Percentiles rank a stretch among this genome's conserved stretches.
These are phyloP conservation scores for Tylochromis polylepis DNA, from an alignment of 2,113 vertebrate genomes.

Conservation along the genomic window DNA sequence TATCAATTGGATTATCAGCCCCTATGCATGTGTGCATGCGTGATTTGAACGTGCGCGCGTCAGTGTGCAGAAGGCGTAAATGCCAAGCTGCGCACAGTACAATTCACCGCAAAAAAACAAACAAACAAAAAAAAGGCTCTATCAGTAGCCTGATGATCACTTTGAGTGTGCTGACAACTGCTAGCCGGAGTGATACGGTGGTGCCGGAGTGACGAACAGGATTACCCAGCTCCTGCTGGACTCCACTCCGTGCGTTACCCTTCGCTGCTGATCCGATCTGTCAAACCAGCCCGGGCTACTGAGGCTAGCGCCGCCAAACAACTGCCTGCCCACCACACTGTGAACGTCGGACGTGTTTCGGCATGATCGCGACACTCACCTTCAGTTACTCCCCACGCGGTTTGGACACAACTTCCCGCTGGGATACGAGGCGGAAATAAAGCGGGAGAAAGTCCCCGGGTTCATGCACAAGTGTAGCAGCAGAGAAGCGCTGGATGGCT, in stretches of 20 bases:
- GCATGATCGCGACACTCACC: slow-evolving; percentile 54
- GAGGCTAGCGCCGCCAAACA: slow-evolving; percentile 14
- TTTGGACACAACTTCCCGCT: neutral
- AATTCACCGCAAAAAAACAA: neutral
- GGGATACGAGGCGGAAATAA: slow-evolving; percentile 10
- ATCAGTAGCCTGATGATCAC: neutral
- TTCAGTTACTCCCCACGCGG: slow-evolving; percentile 5
- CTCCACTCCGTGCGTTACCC: neutral
- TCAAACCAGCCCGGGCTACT: slow-evolving; percentile 57
- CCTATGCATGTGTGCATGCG: neutral
- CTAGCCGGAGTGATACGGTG: neutral
- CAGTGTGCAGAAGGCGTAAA: slow-evolving; percentile 17
- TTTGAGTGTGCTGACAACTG: neutral
- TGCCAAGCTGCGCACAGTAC: neutral
- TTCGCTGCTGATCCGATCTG: slow-evolving; percentile 53
- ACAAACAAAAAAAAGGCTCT: neutral
- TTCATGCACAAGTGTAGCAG: slow-evolving; percentile 30
- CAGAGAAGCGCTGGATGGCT: slow-evolving; percentile 1
- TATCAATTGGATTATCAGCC: neutral
- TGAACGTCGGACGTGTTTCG: neutral
- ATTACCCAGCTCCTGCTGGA: neutral
- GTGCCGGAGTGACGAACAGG: neutral
- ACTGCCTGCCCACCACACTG: slow-evolving; percentile 3
- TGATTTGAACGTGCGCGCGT: slow-evolving; percentile 32
- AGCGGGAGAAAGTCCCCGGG: slow-evolving; percentile 41